Evolutionary conservation across 2,113 vertebrate genomes (phyloP).

Genomic region (Capreolus pygargus): DNA sequence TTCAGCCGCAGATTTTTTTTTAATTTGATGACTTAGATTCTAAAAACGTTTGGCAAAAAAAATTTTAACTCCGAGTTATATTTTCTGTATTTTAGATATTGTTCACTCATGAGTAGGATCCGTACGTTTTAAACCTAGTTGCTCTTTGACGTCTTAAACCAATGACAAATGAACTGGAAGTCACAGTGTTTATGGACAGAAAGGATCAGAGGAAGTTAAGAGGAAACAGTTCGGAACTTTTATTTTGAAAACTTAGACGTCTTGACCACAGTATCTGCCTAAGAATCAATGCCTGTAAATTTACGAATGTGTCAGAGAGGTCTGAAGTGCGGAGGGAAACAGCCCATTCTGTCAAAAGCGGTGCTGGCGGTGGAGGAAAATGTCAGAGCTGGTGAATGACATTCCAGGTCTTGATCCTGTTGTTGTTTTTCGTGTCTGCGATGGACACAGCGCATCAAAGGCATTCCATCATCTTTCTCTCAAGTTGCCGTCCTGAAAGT

Average conservation of each 20-base stretch:
- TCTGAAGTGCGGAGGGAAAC: not conserved
- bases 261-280: not conserved
- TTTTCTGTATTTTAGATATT: not conserved
- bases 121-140: not conserved
- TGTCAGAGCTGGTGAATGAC: conserved; percentile 26
- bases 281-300: not conserved
- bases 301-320: not conserved
- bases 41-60: not conserved
- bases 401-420: not conserved
- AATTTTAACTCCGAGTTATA: not conserved
- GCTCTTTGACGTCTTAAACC: not conserved
- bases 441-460: not conserved
- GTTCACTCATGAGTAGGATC: not conserved
- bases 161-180: not conserved
- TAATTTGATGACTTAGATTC: not conserved
- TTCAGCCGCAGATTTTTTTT: not conserved
- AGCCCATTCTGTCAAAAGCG: not conserved
- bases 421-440: not conserved
- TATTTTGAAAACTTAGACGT: not conserved
- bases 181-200: not conserved
- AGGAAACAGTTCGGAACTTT: not conserved
- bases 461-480: not conserved
- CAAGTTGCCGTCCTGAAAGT: not conserved
- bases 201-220: not conserved
- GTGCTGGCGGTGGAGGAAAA: conserved; percentile 4